A percentile compares a stretch with the other conserved stretches of the same genome.
Evolutionary conservation across 2,888 invertebrate species (phyloP).

Genomic region (Drosophila merina): DNA sequence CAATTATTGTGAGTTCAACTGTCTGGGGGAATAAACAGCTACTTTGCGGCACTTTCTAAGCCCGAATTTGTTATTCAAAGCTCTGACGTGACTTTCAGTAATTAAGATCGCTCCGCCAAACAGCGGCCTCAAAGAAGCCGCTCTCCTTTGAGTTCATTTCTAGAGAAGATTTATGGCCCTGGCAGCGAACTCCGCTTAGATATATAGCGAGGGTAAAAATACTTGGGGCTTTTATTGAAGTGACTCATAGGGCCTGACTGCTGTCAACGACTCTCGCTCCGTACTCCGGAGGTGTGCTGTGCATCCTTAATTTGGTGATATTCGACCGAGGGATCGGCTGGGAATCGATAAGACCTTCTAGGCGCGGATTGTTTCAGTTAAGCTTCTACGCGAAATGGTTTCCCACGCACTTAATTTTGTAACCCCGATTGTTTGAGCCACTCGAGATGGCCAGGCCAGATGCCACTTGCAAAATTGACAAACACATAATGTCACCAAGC

Average conservation of each 20-base stretch:
- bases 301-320: constrained; percentile 68
- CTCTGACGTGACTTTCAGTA: constrained; percentile 36
- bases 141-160: constrained; percentile 53
- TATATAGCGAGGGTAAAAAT: constrained; percentile 31
- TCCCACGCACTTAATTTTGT: neutral
- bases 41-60: neutral
- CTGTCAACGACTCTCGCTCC: constrained; percentile 68
- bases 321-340: neutral
- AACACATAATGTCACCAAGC: constrained; percentile 18
- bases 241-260: constrained; percentile 59
- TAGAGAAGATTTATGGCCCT: constrained; percentile 58
- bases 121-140: constrained; percentile 35
- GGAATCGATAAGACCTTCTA: neutral
- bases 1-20: neutral
- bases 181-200: constrained; percentile 49
- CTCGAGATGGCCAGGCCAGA: neutral
- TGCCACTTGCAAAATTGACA: neutral
- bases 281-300: constrained; percentile 62
- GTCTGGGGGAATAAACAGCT: neutral
- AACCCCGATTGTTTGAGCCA: neutral
- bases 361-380: neutral
- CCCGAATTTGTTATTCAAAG: constrained; percentile 43
- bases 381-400: neutral
- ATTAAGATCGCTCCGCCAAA: constrained; percentile 36
- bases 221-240: constrained; percentile 15